phyloP scores from a whole-genome alignment of 92 coral and sea anemone genomes.

The Palythoa caribaeorum region DNA sequence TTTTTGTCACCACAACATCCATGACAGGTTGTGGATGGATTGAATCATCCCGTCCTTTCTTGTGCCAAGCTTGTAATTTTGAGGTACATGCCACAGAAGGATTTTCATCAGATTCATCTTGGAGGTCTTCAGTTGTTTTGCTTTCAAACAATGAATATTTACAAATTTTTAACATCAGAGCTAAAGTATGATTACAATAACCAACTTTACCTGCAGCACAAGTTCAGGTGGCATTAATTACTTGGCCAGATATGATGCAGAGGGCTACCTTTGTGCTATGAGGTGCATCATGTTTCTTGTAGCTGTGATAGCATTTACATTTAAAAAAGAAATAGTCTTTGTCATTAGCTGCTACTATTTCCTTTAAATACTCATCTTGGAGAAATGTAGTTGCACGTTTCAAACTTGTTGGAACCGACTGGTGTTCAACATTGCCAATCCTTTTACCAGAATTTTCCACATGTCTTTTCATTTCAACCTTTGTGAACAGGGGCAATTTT shows the following conservation, averaged over 20 bases:
- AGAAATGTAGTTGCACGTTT: constrained; percentile 41
- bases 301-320: constrained; percentile 57
- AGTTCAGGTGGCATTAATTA: constrained; percentile 38
- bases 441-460: constrained; percentile 20
- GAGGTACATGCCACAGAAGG: constrained; percentile 54
- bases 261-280: constrained; percentile 47
- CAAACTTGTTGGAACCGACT: constrained; percentile 36
- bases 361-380: constrained; percentile 37
- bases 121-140: constrained; percentile 54
- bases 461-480: constrained; percentile 10
- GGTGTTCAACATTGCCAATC: constrained; percentile 40
- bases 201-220: constrained; percentile 10
- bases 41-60: constrained; percentile 46
- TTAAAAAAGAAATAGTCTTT: constrained; percentile 38
- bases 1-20: constrained; percentile 49
- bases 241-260: constrained; percentile 51
- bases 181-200: constrained; percentile 43
- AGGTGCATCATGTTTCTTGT: neutral
- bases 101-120: constrained; percentile 45
- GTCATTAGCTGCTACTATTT: constrained; percentile 39
- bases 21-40: constrained; percentile 48
- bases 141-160: constrained; percentile 53
- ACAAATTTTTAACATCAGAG: constrained; percentile 57
- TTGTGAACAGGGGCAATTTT: constrained; percentile 16
- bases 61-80: constrained; percentile 58